phyloP scores from a whole-genome alignment of 2,113 vertebrate genomes.

The Scomber colias region DNA sequence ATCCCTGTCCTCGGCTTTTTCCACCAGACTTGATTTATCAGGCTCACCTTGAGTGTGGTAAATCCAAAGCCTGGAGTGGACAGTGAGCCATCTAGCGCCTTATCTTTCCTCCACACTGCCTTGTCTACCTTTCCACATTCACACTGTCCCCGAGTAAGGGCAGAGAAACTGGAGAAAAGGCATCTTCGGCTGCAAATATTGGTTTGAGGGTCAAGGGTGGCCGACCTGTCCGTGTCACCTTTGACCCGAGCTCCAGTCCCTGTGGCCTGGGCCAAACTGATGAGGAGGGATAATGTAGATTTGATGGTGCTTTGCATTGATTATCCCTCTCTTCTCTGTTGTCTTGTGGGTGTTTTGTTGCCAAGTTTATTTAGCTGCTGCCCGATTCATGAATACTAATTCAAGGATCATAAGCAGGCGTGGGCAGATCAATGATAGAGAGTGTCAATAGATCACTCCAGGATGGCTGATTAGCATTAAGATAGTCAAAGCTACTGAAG shows the following conservation, averaged over 20 bases:
- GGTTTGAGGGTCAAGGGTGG: conserved; percentile 92
- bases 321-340: conserved; percentile 84
- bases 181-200: conserved; percentile 88
- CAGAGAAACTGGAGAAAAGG: conserved; percentile 77
- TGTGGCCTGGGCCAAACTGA: conserved; percentile 88
- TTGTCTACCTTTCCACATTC: conserved; percentile 48
- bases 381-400: conserved; percentile 99
- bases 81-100: conserved; percentile 39
- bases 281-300: conserved; percentile 97
- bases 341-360: conserved; percentile 88
- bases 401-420: conserved; percentile 94
- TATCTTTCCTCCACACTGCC: conserved; percentile 68
- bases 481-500: conserved; percentile 24
- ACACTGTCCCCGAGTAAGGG: conserved; percentile 8
- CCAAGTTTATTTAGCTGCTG: conserved; percentile 97
- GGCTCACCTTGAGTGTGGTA: conserved; percentile 77
- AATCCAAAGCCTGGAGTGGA: conserved; percentile 74
- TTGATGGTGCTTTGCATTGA: conserved; percentile 97
- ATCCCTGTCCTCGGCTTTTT: conserved; percentile 33
- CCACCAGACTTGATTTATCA: conserved; percentile 63
- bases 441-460: conserved; percentile 85
- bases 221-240: conserved; percentile 91
- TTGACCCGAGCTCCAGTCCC: conserved; percentile 90
- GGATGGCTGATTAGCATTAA: conserved; percentile 58
- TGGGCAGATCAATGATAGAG: conserved; percentile 89